phyloP scores from a whole-genome alignment of 2,113 vertebrate genomes.

The Megaptera novaeangliae region DNA sequence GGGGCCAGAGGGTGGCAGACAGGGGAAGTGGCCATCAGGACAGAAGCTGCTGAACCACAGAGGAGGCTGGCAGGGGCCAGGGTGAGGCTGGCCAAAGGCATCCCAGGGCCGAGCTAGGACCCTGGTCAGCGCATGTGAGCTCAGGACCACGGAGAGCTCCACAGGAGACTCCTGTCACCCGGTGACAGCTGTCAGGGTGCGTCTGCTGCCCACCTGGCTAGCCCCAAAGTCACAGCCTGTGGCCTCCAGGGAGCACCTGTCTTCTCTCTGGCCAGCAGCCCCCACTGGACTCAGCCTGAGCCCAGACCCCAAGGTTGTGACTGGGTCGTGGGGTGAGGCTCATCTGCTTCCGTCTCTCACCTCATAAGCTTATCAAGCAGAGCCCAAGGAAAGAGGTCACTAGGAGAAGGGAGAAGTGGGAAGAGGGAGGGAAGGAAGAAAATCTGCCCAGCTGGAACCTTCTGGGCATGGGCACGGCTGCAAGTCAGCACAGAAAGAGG shows the following conservation, averaged over 20 bases:
- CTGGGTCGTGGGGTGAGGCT: not conserved
- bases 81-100: not conserved
- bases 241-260: not conserved
- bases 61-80: not conserved
- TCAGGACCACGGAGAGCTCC: slow-evolving; percentile 73
- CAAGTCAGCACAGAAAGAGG: not conserved
- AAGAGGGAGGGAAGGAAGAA: not conserved
- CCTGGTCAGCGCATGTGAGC: slow-evolving; percentile 22
- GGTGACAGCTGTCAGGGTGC: slow-evolving; percentile 18
- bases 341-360: not conserved
- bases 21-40: not conserved
- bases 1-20: not conserved
- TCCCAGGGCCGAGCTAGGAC: not conserved
- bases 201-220: not conserved
- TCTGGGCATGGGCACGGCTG: fast-evolving
- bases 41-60: not conserved
- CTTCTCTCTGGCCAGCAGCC: not conserved
- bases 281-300: not conserved
- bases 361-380: not conserved
- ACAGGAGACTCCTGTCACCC: fast-evolving
- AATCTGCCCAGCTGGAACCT: not conserved
- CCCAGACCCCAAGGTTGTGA: not conserved
- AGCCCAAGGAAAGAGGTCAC: not conserved
- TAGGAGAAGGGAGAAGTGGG: not conserved
- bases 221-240: not conserved